Percentiles rank a stretch among this genome's conserved stretches.
Evolutionary conservation across 2,888 invertebrate genomes (phyloP).

Genomic region (Diaphora mendica): DNA sequence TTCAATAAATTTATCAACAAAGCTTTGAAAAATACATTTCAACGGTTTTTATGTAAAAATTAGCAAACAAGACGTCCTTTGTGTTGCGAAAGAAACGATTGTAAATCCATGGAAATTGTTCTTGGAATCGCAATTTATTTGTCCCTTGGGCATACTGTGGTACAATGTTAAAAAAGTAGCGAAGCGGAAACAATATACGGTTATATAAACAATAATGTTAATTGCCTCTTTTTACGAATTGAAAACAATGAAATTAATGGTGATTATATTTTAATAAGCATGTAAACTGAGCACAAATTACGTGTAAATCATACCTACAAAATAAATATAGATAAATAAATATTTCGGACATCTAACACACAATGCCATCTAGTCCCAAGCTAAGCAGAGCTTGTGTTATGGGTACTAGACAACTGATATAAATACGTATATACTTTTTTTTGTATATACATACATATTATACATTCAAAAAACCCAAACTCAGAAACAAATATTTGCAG

Average conservation of each 20-base stretch:
- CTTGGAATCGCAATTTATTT: conserved; percentile 58
- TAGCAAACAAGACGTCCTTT: conserved; percentile 55
- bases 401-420: no score
- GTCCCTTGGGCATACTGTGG: conserved; percentile 40
- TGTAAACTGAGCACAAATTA: no score
- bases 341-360: no score
- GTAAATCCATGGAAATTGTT: conserved; percentile 63
- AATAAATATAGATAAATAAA: no score
- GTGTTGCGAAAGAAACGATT: conserved; percentile 54
- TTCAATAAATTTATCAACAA: conserved; percentile 37
- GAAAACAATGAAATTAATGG: not conserved
- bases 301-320: no score
- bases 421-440: no score
- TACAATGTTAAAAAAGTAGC: conserved; percentile 26
- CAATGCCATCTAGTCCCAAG: no score
- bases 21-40: conserved; percentile 38
- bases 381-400: no score
- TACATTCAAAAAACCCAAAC: no score
- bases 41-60: conserved; percentile 53
- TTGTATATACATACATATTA: no score
- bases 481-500: no score
- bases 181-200: not conserved
- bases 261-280: no score
- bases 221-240: not conserved
- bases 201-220: not conserved